Evolutionary conservation across 2,797 vertebrate species (phyloP), one percentile per base, ranked within the genome.

Genomic region (Scolopax bukidnonensis): DNA sequence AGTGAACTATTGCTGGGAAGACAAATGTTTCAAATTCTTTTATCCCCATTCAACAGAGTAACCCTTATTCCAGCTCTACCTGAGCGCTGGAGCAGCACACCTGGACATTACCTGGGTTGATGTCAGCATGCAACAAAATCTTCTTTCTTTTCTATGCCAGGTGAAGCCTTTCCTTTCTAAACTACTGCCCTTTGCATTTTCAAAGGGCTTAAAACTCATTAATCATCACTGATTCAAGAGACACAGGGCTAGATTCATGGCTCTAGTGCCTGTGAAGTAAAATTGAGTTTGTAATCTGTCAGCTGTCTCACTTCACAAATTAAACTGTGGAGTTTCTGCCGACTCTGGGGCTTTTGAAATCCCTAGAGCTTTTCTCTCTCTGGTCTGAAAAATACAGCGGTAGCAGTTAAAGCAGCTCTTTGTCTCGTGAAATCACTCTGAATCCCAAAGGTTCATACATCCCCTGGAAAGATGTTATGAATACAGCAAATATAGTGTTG

Each of bases 251-350:
- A 71, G 60, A 83, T 57, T 83, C 33, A 41, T 36, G 32, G 33
- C 48, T 86, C 77, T 91, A 85, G 45, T n/a, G 7, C 38, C 71
- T 87, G 64, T 64, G 53, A 86, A 94, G 36, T 81, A 88, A 94
- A 95, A 96, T 32, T 71, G 87, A 92, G 82, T 85, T 91, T 91
- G 64, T 60, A 77, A 85, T 93, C 41, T 64, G 82, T 84, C 85
- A 75, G 69, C 48, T 81, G 41, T 71, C 51, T 94, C 65, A 57
- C 87, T 78, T 94, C 79, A 47, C 79, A 91, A 38, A 87, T 91
- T 75, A 91, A 87, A 71, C 71, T 71, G 59, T 75, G 71, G 87
- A 81, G 74, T 85, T 50, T 89, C 73, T 92, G 82, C 69, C 0
- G 10, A 91, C 53, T 61, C 50, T 28, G 47, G 0, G 21, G 73